Percentiles rank a stretch among this genome's conserved stretches.
Conservation (phyloP, 2,888 invertebrate genomes). For the Odontomyia ornata region DNA sequence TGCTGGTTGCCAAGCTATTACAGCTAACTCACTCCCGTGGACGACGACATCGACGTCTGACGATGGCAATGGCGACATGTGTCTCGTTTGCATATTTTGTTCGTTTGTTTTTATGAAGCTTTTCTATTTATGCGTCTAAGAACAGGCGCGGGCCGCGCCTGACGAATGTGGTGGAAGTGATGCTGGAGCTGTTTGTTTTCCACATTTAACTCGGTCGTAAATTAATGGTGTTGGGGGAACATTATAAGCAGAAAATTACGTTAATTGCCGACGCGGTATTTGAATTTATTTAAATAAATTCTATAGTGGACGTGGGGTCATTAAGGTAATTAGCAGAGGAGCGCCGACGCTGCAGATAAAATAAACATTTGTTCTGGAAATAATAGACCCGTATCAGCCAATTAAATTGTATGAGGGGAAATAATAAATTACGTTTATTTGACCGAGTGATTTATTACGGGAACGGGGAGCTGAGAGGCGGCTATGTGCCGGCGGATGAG, state of each 20-base stretch:
- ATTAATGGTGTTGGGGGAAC: slow-evolving; percentile 27
- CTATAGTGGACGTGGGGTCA: slow-evolving; percentile 23
- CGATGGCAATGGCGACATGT: slow-evolving; percentile 23
- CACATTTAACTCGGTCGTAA: slow-evolving; percentile 24
- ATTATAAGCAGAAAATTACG: slow-evolving; percentile 23
- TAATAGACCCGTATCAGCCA: not conserved
- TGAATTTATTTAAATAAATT: slow-evolving; percentile 38
- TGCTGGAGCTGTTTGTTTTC: slow-evolving; percentile 34
- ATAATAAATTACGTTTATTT: slow-evolving; percentile 19
- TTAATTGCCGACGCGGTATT: slow-evolving; percentile 29
- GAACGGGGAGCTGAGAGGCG: not conserved
- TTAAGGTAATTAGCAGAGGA: slow-evolving; percentile 31
- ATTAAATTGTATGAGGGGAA: slow-evolving; percentile 25
- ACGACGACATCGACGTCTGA: not conserved
- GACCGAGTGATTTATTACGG: slow-evolving; percentile 1
- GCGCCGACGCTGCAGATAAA: slow-evolving; percentile 4
- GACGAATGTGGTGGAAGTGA: not conserved
- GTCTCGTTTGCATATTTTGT: slow-evolving; percentile 33
- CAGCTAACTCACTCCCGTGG: slow-evolving; percentile 16
- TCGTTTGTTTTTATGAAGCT: not conserved
- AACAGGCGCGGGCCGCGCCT: not conserved
- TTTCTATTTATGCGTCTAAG: too few species aligned
- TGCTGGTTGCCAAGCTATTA: not conserved
- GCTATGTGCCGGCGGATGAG: not conserved
- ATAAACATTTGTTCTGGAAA: slow-evolving; percentile 28